A percentile compares a stretch with the other conserved stretches of the same genome.
Conservation (phyloP, 2,113 vertebrate species). For the Antidorcas marsupialis region DNA sequence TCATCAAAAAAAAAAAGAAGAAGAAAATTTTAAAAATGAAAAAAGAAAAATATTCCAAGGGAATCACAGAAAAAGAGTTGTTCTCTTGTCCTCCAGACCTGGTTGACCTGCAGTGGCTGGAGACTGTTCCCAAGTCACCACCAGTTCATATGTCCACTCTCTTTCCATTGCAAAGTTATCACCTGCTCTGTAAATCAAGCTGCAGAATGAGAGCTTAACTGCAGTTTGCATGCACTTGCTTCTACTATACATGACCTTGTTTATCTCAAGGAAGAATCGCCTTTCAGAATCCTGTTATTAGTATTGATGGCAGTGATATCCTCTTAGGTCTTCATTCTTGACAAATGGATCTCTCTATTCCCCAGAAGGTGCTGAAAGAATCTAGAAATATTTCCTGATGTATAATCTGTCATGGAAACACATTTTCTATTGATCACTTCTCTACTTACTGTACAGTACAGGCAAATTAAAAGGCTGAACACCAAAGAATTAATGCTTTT, state of each 20-base stretch:
- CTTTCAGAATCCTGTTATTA: neutral
- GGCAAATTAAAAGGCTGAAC: neutral
- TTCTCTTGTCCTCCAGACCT: neutral
- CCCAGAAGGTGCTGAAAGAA: neutral
- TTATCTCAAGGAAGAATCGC: neutral
- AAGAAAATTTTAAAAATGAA: neutral
- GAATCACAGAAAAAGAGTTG: neutral
- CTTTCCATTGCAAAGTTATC: neutral
- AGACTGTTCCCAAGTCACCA: neutral
- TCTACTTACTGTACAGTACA: neutral
- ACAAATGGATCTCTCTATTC: neutral
- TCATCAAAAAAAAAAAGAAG: neutral
- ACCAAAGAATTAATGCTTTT: neutral
- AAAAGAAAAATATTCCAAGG: neutral
- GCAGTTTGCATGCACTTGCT: fast-evolving
- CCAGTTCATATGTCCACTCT: neutral
- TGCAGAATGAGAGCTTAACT: no score
- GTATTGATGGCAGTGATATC: neutral
- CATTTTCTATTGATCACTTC: neutral
- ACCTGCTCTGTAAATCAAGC: neutral
- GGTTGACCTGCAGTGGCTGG: neutral
- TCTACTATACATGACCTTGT: neutral
- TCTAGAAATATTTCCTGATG: neutral
- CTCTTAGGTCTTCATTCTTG: neutral
- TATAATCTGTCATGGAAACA: neutral